These are phyloP conservation scores for Onychomys leucogaster DNA, from an alignment of 2,797 vertebrate genomes.

Conservation along the genomic window DNA sequence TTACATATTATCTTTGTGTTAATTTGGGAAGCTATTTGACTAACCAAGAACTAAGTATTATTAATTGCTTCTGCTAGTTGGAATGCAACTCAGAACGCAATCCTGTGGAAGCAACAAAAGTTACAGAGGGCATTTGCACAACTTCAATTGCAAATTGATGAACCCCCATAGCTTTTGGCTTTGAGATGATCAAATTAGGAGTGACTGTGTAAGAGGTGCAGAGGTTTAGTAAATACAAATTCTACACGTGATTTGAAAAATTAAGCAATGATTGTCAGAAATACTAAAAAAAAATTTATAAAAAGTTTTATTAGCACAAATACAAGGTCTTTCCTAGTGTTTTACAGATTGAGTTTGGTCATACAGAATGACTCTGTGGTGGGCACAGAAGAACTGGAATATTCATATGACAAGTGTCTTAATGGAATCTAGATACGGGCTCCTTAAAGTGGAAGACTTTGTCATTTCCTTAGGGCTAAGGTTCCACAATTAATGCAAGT, in stretches of 20 bases:
- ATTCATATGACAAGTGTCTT: not conserved
- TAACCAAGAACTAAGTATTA: conserved; percentile 50
- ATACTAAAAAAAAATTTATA: not conserved
- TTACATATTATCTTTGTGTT: conserved; percentile 14
- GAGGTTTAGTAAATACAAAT: conserved; percentile 50
- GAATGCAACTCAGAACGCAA: conserved; percentile 57
- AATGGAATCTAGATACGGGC: not conserved
- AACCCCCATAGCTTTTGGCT: conserved; percentile 2
- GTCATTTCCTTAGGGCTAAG: not conserved
- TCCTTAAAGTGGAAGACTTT: not conserved
- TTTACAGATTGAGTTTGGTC: not conserved
- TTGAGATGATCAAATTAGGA: conserved; percentile 22
- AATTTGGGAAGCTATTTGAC: conserved; percentile 63
- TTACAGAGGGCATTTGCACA: conserved; percentile 48
- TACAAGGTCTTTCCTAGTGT: not conserved
- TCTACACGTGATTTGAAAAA: not conserved
- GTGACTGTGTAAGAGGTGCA: not conserved
- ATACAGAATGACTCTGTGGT: not conserved
- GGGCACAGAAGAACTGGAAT: not conserved
- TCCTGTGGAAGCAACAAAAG: conserved; percentile 49
- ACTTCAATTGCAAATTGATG: conserved; percentile 58
- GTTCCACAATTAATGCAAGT: not conserved
- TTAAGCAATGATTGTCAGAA: not conserved
- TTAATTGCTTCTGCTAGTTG: conserved; percentile 63
- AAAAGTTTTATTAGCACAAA: not conserved